Evolutionary conservation across 2,113 vertebrate genomes (phyloP), one percentile per base, ranked within the genome.

Genomic region (Clarias magur): DNA sequence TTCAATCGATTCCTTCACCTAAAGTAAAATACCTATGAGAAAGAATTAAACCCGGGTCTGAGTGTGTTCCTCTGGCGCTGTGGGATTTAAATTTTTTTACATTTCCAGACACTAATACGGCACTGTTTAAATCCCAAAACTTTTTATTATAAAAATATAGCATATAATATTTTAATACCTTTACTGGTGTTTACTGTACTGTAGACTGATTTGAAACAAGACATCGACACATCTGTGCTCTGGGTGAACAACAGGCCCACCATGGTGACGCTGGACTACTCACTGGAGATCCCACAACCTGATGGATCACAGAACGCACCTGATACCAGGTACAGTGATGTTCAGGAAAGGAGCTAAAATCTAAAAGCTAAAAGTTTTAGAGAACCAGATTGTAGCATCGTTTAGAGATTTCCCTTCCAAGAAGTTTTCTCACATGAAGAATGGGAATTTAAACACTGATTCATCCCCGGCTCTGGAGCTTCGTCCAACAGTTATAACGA

Each of bases 211-310:
- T 90, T 99, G 65, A 97, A 97, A 86, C 97, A 97, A 93, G 97
- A 99, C 91, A 98, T 99, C 90, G 95, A 95, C 25, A 99, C 98
- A 0, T 99, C 98, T 0, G 97, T 99, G 91, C 94, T 99, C 90
- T 96, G 95, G 90, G 97, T 99, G 4, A 96, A 99, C 94, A 99
- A 93, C 90, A 99, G 97, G 75, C 95, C 97, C 0, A 97, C 97
- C 85, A 99, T 99, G 98, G 97, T 99, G 88, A 99, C 98, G 5
- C 93, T 99, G 93, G 98, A 99, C 93, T 99, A 99, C 92, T 98
- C 98, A 0, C 94, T 99, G 88, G 95, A 97, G n/a, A 92, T 98
- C 0, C 97, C 97, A 0, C 93, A 94, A 0, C 79, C 86, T 2
- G 34, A 91, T 0, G 94, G 93, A 48, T 85, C 34, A 0, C 93